phyloP scores from a whole-genome alignment of 2,888 invertebrate genomes.

The Lepidocyrtoides sp. region DNA sequence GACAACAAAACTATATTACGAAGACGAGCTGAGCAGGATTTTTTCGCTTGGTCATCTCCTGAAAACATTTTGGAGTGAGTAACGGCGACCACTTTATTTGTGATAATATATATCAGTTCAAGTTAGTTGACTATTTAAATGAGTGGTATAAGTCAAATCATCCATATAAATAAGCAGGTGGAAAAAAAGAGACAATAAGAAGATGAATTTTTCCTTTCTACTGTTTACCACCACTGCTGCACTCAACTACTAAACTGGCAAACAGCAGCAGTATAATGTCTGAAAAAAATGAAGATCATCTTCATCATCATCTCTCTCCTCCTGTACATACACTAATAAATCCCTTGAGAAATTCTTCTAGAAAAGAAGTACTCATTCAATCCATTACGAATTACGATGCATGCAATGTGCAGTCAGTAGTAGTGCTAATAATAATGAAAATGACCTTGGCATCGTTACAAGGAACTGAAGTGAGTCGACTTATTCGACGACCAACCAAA shows the following conservation, averaged over 20 bases:
- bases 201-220: constrained; percentile 10
- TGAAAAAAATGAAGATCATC: constrained; percentile 56
- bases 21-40: constrained; percentile 19
- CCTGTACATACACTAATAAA: not conserved
- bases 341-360: constrained; percentile 14
- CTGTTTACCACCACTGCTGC: not conserved
- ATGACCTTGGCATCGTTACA: constrained; percentile 78
- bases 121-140: constrained; percentile 60
- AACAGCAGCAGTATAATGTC: not conserved
- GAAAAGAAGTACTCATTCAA: constrained; percentile 13
- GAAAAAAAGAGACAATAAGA: not conserved
- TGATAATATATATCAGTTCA: constrained; percentile 57
- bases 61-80: not conserved
- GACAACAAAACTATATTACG: not conserved
- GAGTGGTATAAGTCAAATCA: constrained; percentile 11
- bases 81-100: constrained; percentile 42
- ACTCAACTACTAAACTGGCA: not conserved
- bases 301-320: constrained; percentile 30
- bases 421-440: constrained; percentile 67
- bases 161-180: constrained; percentile 15
- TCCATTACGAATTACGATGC: not conserved
- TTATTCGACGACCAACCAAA: not conserved
- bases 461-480: constrained; percentile 71
- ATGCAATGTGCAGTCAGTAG: constrained; percentile 18
- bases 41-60: not conserved